Evolutionary conservation across 2,113 vertebrate species (phyloP), one percentile per base, ranked within the genome.

Genomic region (Eira barbara): DNA sequence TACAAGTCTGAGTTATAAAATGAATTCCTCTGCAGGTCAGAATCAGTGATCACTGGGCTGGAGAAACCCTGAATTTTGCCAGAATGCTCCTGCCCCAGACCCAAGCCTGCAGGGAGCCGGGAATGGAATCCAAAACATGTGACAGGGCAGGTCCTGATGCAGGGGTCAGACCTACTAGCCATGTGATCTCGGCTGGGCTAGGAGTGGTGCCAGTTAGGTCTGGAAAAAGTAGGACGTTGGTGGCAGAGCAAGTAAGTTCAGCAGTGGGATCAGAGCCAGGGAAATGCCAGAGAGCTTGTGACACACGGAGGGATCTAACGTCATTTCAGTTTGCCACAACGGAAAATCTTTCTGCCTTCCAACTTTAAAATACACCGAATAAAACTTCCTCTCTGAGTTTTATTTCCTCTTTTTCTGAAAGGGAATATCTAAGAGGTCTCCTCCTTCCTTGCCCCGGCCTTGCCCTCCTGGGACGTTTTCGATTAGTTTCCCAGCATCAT

Each of bases 41-140:
- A 90, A 55, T 42, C 59, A 18, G 34, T 10, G 74, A 10, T 20
- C 45, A 36, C 55, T 61, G 27, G n/a, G 39, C 25, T 61, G 42
- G 39, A 91, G 86, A 94, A 93, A 47, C 65, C 42, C 71, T 92
- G 94, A 18, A 13, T 83, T 92, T 90, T 47, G 39, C 83, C 57
- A n/a, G 55, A 61, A 47, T 45, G 34, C 12, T 45, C 18, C 63
- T 57, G 11, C 27, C 0, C 45, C 89, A 55, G 49, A 36, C 42
- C 27, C 3, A 31, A 39, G 79, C 73, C 94, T 57, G 55, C 27
- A 7, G 96, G 96, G 74, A 36, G 36, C 94, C 52, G 90, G 90
- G 84, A 96, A 81, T 31, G 84, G 98, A 96, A 96, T 98, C 90
- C 52, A 20, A 96, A 73, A n/a, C 97, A 95, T 29, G 87, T 95